Base-by-base conservation (phyloP, 2,113 vertebrate genomes). In the Oncorhynchus mykiss region DNA sequence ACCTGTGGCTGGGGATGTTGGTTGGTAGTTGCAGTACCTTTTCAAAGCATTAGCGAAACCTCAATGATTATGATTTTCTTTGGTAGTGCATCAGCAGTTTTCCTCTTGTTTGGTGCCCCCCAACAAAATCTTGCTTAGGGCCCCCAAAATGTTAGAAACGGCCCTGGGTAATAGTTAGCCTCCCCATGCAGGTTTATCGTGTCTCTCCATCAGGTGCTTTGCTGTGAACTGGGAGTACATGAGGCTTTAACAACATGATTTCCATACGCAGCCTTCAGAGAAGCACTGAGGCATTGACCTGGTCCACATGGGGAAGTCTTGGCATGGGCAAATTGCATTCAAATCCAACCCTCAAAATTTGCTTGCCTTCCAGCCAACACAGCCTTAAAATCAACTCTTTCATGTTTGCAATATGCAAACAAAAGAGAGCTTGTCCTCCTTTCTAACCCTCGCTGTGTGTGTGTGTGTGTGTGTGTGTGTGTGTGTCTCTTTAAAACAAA, bases 261-360 rank as follows among this genome's bases (percentile, higher is more conserved):
- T 93, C 78, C 92, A 89, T 93, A 85, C 62, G 16, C 86, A 85
- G 89, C 88, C 91, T 93, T 92, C 91, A 90, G 89, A 91, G 89
- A 87, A 83, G 86, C 89, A 89, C 78, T 91, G 85, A 90, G 86
- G 89, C 87, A 57, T 91, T 7, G 34, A 84, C 78, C 77, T 71
- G 74, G 81, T 84, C 77, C 86, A 83, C 87, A 93, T 81, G 81
- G 92, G 91, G 92, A 93, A 93, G 93, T 94, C 91, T 93, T 93
- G 89, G 89, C 83, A 77, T 80, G 88, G 79, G 89, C 92, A 93
- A 94, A 94, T 94, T 60, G 85, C 89, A 94, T 94, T 94, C 93
- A 94, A 94, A 94, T 94, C 79, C 67, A 82, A 73, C 70, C 92
- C 92, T 89, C 92, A 91, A 81, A 83, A 94, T 94, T 94, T 94